Evolutionary conservation across 1,140 invertebrate species (phyloP), one percentile per base, ranked within the genome.

Genomic region (Macrosteles quadrilineatus): DNA sequence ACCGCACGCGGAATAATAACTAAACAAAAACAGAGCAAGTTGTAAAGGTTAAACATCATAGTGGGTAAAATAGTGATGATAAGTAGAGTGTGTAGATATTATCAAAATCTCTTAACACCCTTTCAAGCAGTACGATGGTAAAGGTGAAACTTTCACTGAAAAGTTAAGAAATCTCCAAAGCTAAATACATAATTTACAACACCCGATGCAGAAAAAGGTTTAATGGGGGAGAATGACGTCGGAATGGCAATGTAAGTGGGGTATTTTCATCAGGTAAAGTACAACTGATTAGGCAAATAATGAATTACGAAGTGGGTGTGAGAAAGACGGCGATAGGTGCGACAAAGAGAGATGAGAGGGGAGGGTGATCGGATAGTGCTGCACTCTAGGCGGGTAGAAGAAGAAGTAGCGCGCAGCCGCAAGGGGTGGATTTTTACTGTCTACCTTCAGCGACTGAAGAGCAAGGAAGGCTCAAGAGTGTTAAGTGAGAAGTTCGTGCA

Each of bases 261-360:
- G 25, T 29, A 59, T 59, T 59, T 59, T 59, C 55, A 59, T 59
- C 55, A 59, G 27, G 55, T 59, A 59, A 59, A 59, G 25, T 23
- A 27, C 55, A 59, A 30, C 21, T 59, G 55, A 59, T 59, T 59
- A 59, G 55, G 21, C 23, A 59, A 59, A 59, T 59, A 59, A 59
- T 59, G 55, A 59, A 59, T 59, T 59, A 59, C 55, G 55, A 23
- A 50, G 55, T 27, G 55, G 55, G 55, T 27, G 55, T 2, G 25
- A 11, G 12, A 21, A 30, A 25, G 55, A 21, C 14, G 4, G 14
- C 47, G 21, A 50, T 17, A 50, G 14, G 47, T 9, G 47, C 36
- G 36, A 40, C 36, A 50, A n/a, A 50, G 47, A 50, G 6, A 50
- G 47, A 6, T 19, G 3, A 50, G 21, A n/a, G 17, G 36, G 36